Conservation (phyloP, 2,797 vertebrate genomes). For the Balearica regulorum region DNA sequence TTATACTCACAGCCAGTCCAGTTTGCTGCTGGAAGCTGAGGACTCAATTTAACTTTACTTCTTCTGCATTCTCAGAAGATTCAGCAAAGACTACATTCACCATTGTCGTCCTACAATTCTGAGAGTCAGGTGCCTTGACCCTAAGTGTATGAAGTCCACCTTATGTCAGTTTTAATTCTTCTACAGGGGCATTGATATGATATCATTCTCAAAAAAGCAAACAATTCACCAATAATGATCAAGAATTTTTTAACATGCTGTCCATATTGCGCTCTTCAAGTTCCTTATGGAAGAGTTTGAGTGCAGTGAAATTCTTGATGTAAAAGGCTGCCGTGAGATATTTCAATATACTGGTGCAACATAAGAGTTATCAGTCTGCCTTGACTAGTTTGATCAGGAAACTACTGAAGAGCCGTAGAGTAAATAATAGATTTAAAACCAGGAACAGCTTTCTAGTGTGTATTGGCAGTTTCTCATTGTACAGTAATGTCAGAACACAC, state of each 20-base stretch:
- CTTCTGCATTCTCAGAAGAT: background rate
- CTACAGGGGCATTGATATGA: background rate
- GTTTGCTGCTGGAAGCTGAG: background rate
- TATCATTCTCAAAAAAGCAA: background rate
- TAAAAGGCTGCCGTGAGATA: background rate
- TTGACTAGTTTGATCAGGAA: constrained; percentile 8
- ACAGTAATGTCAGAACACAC: background rate
- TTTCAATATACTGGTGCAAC: background rate
- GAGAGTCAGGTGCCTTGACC: background rate
- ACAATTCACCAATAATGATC: background rate
- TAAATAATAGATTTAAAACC: constrained; percentile 33
- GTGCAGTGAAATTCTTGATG: background rate
- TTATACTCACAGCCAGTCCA: background rate
- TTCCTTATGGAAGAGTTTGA: background rate
- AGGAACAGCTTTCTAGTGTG: background rate
- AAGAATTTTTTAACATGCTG: background rate
- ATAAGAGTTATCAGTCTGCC: background rate
- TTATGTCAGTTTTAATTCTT: background rate
- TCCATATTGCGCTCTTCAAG: background rate
- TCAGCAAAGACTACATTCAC: background rate
- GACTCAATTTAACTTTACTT: background rate
- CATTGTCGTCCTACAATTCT: background rate
- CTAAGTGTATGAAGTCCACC: background rate
- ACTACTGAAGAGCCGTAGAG: background rate
- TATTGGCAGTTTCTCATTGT: background rate